phyloP scores from a whole-genome alignment of 2,797 vertebrate species.

The Lerista edwardsae region DNA sequence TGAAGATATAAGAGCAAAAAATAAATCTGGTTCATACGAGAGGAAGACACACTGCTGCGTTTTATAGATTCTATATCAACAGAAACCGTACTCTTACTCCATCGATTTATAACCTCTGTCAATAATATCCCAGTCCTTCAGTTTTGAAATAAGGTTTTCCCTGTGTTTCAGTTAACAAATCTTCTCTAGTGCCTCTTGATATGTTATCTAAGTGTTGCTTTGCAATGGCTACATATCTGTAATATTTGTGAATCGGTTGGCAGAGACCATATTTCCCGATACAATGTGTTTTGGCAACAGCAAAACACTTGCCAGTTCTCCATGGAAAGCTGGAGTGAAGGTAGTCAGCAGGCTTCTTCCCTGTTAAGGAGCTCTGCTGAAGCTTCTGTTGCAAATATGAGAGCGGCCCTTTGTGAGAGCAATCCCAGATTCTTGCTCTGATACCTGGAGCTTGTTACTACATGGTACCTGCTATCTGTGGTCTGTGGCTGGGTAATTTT shows the following conservation, averaged over 20 bases:
- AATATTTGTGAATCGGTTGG: neutral
- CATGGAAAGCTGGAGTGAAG: no score
- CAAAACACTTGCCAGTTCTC: neutral
- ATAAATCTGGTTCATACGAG: neutral
- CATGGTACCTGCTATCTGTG: neutral
- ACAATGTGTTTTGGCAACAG: neutral
- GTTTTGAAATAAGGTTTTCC: neutral
- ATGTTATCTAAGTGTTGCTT: neutral
- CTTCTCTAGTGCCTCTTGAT: neutral
- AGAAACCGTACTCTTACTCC: neutral
- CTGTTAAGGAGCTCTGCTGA: neutral
- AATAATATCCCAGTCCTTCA: neutral
- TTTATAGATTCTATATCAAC: neutral
- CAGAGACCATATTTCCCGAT: neutral
- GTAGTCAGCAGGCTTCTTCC: neutral
- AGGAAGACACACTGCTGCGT: neutral
- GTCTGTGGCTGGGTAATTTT: neutral
- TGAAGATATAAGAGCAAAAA: neutral
- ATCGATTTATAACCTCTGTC: neutral
- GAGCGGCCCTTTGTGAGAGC: neutral
- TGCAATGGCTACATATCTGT: neutral
- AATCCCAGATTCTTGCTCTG: neutral
- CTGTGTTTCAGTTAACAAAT: conserved; percentile 21
- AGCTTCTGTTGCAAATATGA: neutral
- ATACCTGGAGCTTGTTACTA: no score